phyloP scores from a whole-genome alignment of 2,797 vertebrate genomes.

The Oreochromis grahami region DNA sequence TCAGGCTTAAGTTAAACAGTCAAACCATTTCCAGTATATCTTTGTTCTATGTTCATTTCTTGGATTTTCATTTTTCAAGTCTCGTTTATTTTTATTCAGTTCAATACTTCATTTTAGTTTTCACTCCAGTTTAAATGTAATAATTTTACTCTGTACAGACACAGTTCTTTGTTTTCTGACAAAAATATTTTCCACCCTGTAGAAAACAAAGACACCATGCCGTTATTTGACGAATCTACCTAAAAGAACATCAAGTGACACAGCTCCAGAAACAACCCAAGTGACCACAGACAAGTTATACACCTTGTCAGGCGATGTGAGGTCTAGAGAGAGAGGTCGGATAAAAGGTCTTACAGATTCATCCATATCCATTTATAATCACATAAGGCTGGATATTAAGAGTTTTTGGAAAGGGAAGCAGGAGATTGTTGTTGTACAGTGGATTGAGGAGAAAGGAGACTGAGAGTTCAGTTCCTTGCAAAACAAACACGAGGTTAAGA shows the following conservation, averaged over 20 bases:
- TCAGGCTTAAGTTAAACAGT: not conserved
- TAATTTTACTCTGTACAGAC: not conserved
- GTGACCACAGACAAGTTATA: not conserved
- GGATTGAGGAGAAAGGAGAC: not conserved
- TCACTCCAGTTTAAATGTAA: not conserved
- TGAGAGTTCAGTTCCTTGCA: not conserved
- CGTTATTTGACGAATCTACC: fast-evolving
- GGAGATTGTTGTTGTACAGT: not conserved
- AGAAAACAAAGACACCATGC: fast-evolving
- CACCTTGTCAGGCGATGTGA: not conserved
- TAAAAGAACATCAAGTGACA: fast-evolving
- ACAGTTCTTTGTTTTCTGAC: not conserved
- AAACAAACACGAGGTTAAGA: no score
- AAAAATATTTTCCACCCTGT: fast-evolving
- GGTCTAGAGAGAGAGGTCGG: no score
- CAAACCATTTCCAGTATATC: not conserved
- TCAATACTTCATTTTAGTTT: no score
- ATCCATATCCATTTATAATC: no score
- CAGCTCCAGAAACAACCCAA: not conserved
- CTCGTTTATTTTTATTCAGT: no score
- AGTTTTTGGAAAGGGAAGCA: fast-evolving
- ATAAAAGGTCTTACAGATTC: no score
- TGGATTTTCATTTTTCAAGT: no score
- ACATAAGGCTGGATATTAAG: not conserved
- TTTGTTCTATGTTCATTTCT: no score